A percentile compares a stretch with the other conserved stretches of the same genome.
Conservation (phyloP, 2,888 invertebrate genomes). For the Dysmachus trigonus region DNA sequence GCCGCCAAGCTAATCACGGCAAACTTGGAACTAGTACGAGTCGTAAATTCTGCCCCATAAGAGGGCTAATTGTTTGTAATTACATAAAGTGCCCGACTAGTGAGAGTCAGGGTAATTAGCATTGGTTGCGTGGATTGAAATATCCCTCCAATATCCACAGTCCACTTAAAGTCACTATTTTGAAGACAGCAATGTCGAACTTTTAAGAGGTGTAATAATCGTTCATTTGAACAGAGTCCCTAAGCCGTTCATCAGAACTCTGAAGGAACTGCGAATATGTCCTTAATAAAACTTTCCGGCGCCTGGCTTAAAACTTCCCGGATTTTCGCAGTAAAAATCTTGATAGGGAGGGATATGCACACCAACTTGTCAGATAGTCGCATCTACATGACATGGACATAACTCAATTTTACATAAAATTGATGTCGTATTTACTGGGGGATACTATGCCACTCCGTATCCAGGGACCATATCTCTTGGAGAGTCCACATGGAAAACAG, state of each 20-base stretch:
- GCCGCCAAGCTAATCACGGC: not conserved
- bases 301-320: conserved; percentile 23
- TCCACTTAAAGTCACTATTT: not conserved
- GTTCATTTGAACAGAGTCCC: not conserved
- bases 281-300: conserved; percentile 41
- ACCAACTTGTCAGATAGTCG: conserved; percentile 36
- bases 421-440: conserved; percentile 38
- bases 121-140: not conserved
- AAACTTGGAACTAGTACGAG: not conserved
- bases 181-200: not conserved
- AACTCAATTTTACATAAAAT: conserved; percentile 45
- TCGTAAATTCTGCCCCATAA: not conserved
- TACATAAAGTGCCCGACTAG: not conserved
- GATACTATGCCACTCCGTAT: not conserved
- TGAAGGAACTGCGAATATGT: not conserved
- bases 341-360: not conserved
- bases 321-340: conserved; percentile 35
- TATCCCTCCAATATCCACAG: not conserved
- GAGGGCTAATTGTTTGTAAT: not conserved
- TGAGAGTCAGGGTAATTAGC: not conserved
- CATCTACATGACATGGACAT: conserved; percentile 34
- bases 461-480: not conserved
- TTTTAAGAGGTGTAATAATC: conserved; percentile 31
- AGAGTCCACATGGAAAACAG: not conserved
- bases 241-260: not conserved